Base-by-base conservation (phyloP, 2,113 vertebrate genomes). In the Scatophagus argus region DNA sequence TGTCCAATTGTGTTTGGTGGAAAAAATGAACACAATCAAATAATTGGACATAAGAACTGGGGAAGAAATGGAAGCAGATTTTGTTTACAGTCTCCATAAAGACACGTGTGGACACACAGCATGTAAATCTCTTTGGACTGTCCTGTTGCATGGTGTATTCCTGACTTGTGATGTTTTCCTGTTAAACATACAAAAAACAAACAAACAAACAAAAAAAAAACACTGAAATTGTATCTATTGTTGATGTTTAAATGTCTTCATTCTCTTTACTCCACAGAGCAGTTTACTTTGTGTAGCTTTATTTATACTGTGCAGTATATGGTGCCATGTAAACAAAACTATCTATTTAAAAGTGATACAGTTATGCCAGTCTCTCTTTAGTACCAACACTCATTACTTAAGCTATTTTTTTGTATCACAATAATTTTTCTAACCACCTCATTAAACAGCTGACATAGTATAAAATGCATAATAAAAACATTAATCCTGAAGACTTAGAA, bases 41-140 rank as follows among this genome's bases (percentile, higher is more conserved):
- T 61, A 74, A 84, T n/a, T 74, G 78, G 74, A 19, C n/a, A n/a
- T 12, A 65, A 59, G n/a, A n/a, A 16, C 6, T 67, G 14, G 8
- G 25, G 27, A 25, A 77, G 11, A 65, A 72, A 81, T 63, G 25
- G 31, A 55, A 46, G 21, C 12, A 73, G 6, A 61, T 62, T 27
- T n/a, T 41, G 43, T 51, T 74, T 31, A 59, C 41, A 29, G 4
- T 34, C 8, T 59, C 31, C n/a, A 41, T 49, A 38, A 60, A 83
- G 1, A 17, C 25, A 52, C 0, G 65, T 62, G 60, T 52, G 10
- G 25, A 60, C 5, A 62, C 2, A 47, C 10, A 31, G 1, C 3
- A 19, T 64, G 32, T 9, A 17, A 27, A 31, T 14, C 29, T 77
- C 10, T 52, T 31, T 66, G 0, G 10, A 11, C 7, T 36, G 21